phyloP scores from a whole-genome alignment of 2,888 invertebrate genomes.

The Leucoma salicis region DNA sequence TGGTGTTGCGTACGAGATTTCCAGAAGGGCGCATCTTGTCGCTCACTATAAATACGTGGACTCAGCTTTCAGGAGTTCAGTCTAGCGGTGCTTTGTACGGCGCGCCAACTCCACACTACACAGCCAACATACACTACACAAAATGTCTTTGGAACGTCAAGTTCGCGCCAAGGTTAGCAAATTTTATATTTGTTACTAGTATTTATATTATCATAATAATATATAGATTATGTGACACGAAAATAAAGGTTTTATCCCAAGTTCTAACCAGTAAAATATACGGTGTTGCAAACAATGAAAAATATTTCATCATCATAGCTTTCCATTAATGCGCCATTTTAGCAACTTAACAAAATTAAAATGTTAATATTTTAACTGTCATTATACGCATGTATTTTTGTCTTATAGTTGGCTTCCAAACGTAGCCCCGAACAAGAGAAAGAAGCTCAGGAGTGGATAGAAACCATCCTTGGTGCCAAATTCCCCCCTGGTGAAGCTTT shows the following conservation, averaged over 20 bases:
- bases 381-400: neutral
- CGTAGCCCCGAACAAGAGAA: constrained; percentile 91
- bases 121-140: constrained; percentile 51
- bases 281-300: too few species aligned
- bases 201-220: too few species aligned
- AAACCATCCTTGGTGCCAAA: constrained; percentile 91
- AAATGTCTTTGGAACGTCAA: constrained; percentile 96
- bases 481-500: constrained; percentile 91
- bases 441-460: constrained; percentile 97
- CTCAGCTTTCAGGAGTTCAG: constrained; percentile 74
- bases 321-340: too few species aligned
- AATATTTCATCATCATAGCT: too few species aligned
- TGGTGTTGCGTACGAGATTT: constrained; percentile 60
- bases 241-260: too few species aligned
- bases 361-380: too few species aligned
- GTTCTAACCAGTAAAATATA: too few species aligned
- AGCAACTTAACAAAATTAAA: too few species aligned
- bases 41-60: constrained; percentile 69
- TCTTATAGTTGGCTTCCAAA: constrained; percentile 88
- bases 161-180: constrained; percentile 91
- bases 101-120: constrained; percentile 57
- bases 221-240: too few species aligned
- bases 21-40: constrained; percentile 75
- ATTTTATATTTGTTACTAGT: neutral
- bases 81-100: constrained; percentile 64